Base-by-base conservation (phyloP, 2,113 vertebrate genomes). In the Ariopsis seemanni region DNA sequence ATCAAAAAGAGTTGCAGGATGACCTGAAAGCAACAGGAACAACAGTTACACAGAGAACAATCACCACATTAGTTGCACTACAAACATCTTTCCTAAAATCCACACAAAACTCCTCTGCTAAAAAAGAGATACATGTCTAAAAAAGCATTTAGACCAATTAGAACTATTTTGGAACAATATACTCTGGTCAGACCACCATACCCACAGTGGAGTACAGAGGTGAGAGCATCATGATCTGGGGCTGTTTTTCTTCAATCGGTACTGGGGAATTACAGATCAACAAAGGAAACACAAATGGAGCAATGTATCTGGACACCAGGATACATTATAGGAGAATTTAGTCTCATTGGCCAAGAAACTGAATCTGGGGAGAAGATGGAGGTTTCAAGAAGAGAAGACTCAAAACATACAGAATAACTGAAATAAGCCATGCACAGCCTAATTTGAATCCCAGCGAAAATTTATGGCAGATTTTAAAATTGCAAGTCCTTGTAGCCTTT, bases 241-340 rank as follows among this genome's bases (percentile, higher is more conserved):
- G 22, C 22, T 65, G 22, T 10, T 25, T 65, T 25, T 65, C 22
- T n/a, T 22, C 62, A 65, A 65, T n/a, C 22, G 9, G 25, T n/a
- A n/a, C 25, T n/a, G 62, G 18, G 20, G 25, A 8, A 65, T 65
- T n/a, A 65, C 62, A n/a, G n/a, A 3, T n/a, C 22, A 65, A n/a
- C 9, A n/a, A 65, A 65, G 62, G 25, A 20, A 60, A 5, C 17
- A 60, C 58, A 60, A 60, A 60, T 20, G 18, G 58, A 11, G 25
- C 3, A 0, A 25, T n/a, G 25, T 65, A 11, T 65, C 1, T 0
- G 22, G 8, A n/a, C 8, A n/a, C n/a, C n/a, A 1, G 62, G 7
- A 25, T 8, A 63, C 25, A 63, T 25, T 63, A 10, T 63, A 63
- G 62, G 62, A 63, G 22, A 25, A 63, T 63, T 2, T 63, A 65